Base-by-base conservation (phyloP, 2,113 vertebrate species). In the Collichthys lucidus region DNA sequence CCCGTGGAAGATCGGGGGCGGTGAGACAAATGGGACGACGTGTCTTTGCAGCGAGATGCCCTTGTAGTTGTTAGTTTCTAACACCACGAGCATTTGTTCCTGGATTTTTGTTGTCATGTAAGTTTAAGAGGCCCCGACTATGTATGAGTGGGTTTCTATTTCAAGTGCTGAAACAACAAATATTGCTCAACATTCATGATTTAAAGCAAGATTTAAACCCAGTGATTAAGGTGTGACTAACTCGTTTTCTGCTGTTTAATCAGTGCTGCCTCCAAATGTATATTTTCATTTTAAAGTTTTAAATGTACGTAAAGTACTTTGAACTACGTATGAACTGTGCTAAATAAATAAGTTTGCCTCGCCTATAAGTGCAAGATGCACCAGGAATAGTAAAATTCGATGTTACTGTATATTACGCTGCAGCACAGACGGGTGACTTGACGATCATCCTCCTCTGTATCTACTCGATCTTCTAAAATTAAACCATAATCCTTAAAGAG, bases 171-270 rank as follows among this genome's bases (percentile, higher is more conserved):
- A 46, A 55, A 17, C 29, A 69, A 22, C 9, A 26, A 50, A 14
- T 0, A 46, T 2, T 46, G 14, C 44, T 55, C 44, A 7, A 0
- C 20, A 0, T 31, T 53, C 17, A 46, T 44, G 26, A 66, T 11
- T 53, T 29, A 52, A 29, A 40, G 19, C 5, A 42, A 63, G 47
- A 31, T 66, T 53, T 68, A 2, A 53, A 29, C 40, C 8, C 53
- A 20, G 4, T 62, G 26, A 59, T 49, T 9, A 57, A 10, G n/a
- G 29, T 31, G 31, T 31, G 31, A 31, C 31, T 31, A 35, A 35
- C 35, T 40, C 2, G 35, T 40, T 40, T 40, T 40, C 35, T 40
- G 35, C 35, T 40, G 4, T 49, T 35, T 6, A 35, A 50, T 61
- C 10, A 50, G 24, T 10, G 19, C 16, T 53, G 50, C 29, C 46